Percentiles rank a stretch among this genome's conserved stretches.
These are phyloP conservation scores for Salmo trutta DNA, from an alignment of 2,797 vertebrate species.

Conservation along the genomic window DNA sequence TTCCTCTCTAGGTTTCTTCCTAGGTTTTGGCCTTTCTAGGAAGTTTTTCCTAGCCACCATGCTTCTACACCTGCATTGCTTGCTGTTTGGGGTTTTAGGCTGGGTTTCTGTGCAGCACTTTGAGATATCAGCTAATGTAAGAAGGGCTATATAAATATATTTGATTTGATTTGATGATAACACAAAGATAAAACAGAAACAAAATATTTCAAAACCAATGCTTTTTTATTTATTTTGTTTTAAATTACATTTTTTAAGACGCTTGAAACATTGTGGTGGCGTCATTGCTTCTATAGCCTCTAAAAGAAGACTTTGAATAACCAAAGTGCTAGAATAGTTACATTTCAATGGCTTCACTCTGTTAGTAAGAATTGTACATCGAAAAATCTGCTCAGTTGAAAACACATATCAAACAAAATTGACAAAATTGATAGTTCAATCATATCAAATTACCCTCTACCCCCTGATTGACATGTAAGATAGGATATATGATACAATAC, in stretches of 20 bases:
- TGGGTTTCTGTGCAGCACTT: too few species aligned
- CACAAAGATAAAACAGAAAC: conserved; percentile 41
- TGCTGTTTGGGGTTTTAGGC: too few species aligned
- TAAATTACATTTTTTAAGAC: conserved; percentile 73
- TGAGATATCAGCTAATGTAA: too few species aligned
- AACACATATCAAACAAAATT: conserved; percentile 79
- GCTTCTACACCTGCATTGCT: too few species aligned
- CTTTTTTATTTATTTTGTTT: conserved; percentile 69
- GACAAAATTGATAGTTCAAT: conserved; percentile 68
- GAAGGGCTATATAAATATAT: too few species aligned
- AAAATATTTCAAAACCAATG: conserved; percentile 73
- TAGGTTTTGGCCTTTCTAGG: too few species aligned
- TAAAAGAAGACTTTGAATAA: conserved; percentile 80
- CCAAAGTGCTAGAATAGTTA: conserved; percentile 83
- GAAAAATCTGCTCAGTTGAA: conserved; percentile 76
- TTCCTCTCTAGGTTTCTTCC: too few species aligned
- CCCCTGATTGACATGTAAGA: conserved; percentile 70
- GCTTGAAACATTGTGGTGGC: conserved; percentile 79
- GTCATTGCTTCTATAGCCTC: conserved; percentile 78
- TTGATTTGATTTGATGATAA: too few species aligned
- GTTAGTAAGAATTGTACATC: conserved; percentile 82
- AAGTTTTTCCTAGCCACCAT: too few species aligned
- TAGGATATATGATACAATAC: conserved; percentile 65
- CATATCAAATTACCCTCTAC: conserved; percentile 70
- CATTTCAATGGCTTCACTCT: conserved; percentile 82